Evolutionary conservation across 2,113 vertebrate genomes (phyloP).

Genomic region (Phycodurus eques): DNA sequence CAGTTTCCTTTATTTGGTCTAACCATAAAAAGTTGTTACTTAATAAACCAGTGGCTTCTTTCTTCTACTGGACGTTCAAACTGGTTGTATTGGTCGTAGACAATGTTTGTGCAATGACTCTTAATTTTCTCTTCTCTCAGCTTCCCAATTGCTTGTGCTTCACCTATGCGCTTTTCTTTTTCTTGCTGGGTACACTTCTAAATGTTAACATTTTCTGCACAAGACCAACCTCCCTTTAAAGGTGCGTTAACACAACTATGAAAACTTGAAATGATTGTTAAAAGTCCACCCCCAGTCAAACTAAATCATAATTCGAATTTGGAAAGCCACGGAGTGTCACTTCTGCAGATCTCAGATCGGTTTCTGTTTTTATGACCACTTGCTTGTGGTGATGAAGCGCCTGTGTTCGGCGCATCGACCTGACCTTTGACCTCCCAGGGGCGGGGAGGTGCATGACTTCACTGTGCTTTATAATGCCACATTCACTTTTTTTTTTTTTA

Average conservation of each 20-base stretch:
- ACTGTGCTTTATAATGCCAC: neutral
- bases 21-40: too few relatives aligned
- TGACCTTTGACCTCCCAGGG: conserved; percentile 22
- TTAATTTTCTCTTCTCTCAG: neutral
- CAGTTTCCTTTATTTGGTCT: too few relatives aligned
- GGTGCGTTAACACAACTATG: neutral
- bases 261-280: neutral
- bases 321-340: neutral
- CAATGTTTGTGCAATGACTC: neutral
- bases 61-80: too few relatives aligned
- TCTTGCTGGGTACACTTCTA: neutral
- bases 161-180: neutral
- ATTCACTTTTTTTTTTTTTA: neutral
- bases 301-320: neutral
- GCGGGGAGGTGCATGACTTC: neutral
- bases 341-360: neutral
- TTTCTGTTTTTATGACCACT: neutral
- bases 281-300: neutral
- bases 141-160: neutral
- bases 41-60: too few relatives aligned
- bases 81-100: too few relatives aligned
- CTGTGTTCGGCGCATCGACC: neutral
- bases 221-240: neutral
- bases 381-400: neutral
- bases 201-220: neutral